Base-by-base conservation (phyloP, 2,888 invertebrate genomes). In the Hermaeophaga mercurialis region DNA sequence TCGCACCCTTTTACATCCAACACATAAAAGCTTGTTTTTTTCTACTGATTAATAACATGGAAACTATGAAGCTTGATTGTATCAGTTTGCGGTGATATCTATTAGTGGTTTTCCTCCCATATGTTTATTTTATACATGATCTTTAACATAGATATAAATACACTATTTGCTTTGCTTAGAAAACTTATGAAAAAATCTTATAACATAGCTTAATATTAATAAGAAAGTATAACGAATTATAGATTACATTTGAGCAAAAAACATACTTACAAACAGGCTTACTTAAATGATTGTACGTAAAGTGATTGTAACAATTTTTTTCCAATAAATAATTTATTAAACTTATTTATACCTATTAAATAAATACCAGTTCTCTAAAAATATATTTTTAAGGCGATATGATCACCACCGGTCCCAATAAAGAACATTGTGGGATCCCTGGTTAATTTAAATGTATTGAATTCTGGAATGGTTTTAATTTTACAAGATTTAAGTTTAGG, bases 281-380 rank as follows among this genome's bases (percentile, higher is more conserved):
- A 41, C 39, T 31, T 41, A 50, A 50, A 58, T 58, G 58, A 58
- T 58, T 58, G 54, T 58, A 58, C 58, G 28, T 22, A 58, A 54
- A 58, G 43, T 58, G 58, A 58, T 58, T 58, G 54, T 58, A 41
- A 54, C 47, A 44, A 43, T 57, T 57, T 49, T 38, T 49, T 33
- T 50, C 26, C 12, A 41, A 24, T 24, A 36, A 36, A 47, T 22
- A 15, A 33, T 12, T 15, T 17, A 18, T 12, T 46, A 19, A 14
- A 46, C 46, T 46, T 33, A 46, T 46, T 15, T 44, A 11, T 28
- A 48, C 19, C n/a, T 38, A 36, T 47, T 36, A 15, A 34, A 28
- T 4, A 12, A 41, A 50, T 33, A 50, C 41, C 41, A 33, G 41
- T 28, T 50, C 11, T 41, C 41, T 41, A 41, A 50, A 50, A 50